Evolutionary conservation across 2,888 invertebrate genomes (phyloP), one percentile per base, ranked within the genome.

Genomic region (Agrochola litura): DNA sequence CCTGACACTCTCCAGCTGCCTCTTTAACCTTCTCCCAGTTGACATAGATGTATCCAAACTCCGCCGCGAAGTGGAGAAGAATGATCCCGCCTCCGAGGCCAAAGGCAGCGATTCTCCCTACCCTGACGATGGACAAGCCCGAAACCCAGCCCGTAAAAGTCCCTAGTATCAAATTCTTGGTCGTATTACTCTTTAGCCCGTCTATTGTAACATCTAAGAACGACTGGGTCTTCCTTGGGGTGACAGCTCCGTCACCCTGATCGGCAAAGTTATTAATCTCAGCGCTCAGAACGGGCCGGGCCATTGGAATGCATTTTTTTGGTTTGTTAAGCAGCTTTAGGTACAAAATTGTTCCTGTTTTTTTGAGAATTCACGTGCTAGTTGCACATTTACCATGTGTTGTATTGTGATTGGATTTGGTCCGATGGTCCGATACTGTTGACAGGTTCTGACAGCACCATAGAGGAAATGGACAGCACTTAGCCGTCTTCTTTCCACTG

Each of bases 71-170:
- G 97, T 99, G 98, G 54, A 99, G 95, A 22, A 99, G 95, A 75
- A 99, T 97, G 41, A 99, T 97, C 43, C 99, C 98, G 14, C 99
- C 99, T 56, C 99, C 99, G 60, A 99, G 95, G 0, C 99, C 98
- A 77, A 98, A 97, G 0, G 99, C 99, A 0, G 98, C 98, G 30
- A 98, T 97, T 95, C 99, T 99, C 0, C 99, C 99, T 72, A 99
- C 97, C 95, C 98, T 98, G 95, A 98, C 97, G 46, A 98, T 97
- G 25, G 98, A 94, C 85, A 98, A 97, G 19, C 99, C 99, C 16
- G 98, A 97, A 41, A 98, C 91, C 98, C 98, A 96, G 0, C 96
- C 96, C 16, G 92, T 86, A 0, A 93, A 25, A 0, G 95, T 95
- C 0, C 96, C 96, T 22, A 95, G 63, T 12, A 94, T 74, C 2